Base-by-base conservation (phyloP, 2,113 vertebrate genomes). In the Numida meleagris region DNA sequence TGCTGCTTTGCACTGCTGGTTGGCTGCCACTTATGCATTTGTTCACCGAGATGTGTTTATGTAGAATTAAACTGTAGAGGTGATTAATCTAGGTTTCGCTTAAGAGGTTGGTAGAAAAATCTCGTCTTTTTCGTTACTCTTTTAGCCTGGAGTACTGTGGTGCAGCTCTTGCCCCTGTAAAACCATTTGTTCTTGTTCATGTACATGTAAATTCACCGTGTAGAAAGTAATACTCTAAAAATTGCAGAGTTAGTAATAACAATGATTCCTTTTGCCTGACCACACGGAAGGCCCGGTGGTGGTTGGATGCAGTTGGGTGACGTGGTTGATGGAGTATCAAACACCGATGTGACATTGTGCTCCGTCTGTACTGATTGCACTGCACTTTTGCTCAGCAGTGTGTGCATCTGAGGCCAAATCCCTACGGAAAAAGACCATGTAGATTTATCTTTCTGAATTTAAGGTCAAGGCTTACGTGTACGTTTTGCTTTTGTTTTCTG, bases 401-500 rank as follows among this genome's bases (percentile, higher is more conserved):
- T 58, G 25, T 61, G 66, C 75, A 58, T 87, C 67, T n/a, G 55
- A n/a, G 55, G 55, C 55, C 18, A n/a, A 12, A 20, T 57, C 55
- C 55, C 55, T 19, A n/a, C 31, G 7, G 31, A 58, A 55, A 55
- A 55, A n/a, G 55, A 19, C 31, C 55, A 58, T 33, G n/a, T 58
- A 20, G 78, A 76, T 82, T 89, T 53, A 19, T 94, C 62, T 87
- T 46, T n/a, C 66, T 92, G 78, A 89, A 84, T 78, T 72, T n/a
- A 61, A 76, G 85, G 82, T 67, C 87, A 78, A 62, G 71, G 48
- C 87, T 87, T 86, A 40, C 72, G 81, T 63, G 34, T 82, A 84
- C 84, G 66, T 87, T 89, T 94, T 95, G 78, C 67, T 89, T 82
- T 90, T 88, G 88, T 82, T 93, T 87, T 92, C 57, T 21, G 5